Base-by-base conservation (phyloP, 1,140 invertebrate species). In the Eriocheir sinensis region DNA sequence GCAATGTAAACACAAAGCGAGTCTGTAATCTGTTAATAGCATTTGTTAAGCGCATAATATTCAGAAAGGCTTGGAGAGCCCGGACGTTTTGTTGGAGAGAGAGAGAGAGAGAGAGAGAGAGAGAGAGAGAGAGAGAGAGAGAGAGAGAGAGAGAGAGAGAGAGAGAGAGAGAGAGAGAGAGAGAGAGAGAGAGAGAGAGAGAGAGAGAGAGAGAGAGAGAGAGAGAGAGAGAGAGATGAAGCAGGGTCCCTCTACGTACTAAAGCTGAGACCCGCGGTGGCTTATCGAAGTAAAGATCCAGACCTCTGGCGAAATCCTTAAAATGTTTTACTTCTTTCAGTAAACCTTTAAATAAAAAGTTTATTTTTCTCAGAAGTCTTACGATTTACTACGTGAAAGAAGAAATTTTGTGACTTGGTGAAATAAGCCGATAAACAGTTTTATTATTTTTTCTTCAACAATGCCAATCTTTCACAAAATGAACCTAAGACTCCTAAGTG, bases 1-100 rank as follows among this genome's bases (percentile, higher is more conserved):
- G 27, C 60, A n/a, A n/a, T 72, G 60, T 72, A 72, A 72, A 72
- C 60, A 72, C 60, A n/a, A 72, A 72, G 60, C 27, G 60, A 72
- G 60, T 72, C 27, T 72, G 60, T 72, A 72, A 72, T 72, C 60
- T 72, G 21, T 72, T 72, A 72, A 72, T 72, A 72, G 60, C 60
- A 21, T 72, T 72, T n/a, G 60, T 72, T 72, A 72, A 72, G 27
- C 60, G 60, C 60, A 72, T 72, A 72, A 72, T 72, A 72, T 72
- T 72, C 60, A 72, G 60, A n/a, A 72, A n/a, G 60, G 27, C 60
- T 4, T 72, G 17, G 27, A 72, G 27, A 72, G 60, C 6, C 6
- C n/a, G 60, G 60, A 72, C 27, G 60, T n/a, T 72, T n/a, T 21
- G 60, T n/a, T 6, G n/a, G 21, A n/a, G 21, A 27, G n/a, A 72